Conservation (phyloP, 2,888 invertebrate species). For the Zygothrica quintamaculata region DNA sequence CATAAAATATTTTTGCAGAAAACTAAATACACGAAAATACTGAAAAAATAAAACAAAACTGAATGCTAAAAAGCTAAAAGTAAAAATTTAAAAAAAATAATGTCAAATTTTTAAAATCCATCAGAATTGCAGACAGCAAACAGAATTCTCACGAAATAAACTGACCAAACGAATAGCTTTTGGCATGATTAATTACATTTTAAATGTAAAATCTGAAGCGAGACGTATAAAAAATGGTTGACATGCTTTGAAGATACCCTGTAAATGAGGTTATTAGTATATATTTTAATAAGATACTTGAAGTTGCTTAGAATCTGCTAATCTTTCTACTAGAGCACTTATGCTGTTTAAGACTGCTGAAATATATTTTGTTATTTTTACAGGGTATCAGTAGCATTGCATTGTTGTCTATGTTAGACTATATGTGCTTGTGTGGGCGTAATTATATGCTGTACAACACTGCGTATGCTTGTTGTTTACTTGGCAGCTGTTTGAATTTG, state of each 20-base stretch:
- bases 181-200: constrained; percentile 59
- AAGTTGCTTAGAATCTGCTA: no score
- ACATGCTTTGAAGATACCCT: not conserved
- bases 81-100: constrained; percentile 13
- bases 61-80: constrained; percentile 5
- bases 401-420: no score
- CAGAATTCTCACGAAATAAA: constrained; percentile 46
- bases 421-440: constrained; percentile 58
- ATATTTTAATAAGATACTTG: no score
- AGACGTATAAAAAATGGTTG: not conserved
- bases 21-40: constrained; percentile 3
- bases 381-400: not conserved
- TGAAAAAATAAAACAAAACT: constrained; percentile 30
- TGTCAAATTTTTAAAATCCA: constrained; percentile 38
- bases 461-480: constrained; percentile 66
- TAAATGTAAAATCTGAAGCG: constrained; percentile 40
- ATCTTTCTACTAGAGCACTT: no score
- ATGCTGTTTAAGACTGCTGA: no score
- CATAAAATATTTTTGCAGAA: constrained; percentile 16
- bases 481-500: constrained; percentile 36
- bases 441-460: constrained; percentile 47
- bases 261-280: no score
- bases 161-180: constrained; percentile 16
- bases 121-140: constrained; percentile 46
- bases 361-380: no score